Conservation (phyloP, 1,140 invertebrate genomes). For the Penaeus chinensis region DNA sequence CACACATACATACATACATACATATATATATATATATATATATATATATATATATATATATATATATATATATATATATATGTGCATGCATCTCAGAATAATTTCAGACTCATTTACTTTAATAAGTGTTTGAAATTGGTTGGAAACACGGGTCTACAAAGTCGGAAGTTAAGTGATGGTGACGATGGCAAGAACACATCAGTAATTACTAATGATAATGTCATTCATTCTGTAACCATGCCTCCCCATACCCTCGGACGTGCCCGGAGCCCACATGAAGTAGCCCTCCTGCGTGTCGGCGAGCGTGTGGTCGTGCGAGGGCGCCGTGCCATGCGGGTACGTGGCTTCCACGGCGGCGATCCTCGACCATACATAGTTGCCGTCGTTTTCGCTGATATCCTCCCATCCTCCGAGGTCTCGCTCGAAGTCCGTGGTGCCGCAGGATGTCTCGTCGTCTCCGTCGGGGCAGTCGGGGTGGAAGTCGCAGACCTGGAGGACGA, state of each 20-base stretch:
- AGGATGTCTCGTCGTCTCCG: slow-evolving; percentile 23
- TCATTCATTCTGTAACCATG: neutral
- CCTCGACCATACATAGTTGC: neutral
- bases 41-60: no score
- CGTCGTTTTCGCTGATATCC: neutral
- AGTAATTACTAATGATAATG: neutral
- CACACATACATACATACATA: no score
- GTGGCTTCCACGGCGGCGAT: neutral
- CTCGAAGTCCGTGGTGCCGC: slow-evolving; percentile 23
- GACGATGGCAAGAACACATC: neutral
- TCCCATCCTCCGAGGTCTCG: neutral
- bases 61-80: no score
- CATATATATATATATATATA: no score
- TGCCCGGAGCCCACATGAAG: neutral
- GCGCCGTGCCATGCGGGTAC: slow-evolving; percentile 10
- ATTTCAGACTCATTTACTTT: no score
- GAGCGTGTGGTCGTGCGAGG: slow-evolving; percentile 2
- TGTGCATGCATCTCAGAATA: no score
- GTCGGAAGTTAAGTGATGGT: neutral
- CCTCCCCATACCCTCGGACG: neutral
- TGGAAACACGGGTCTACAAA: no score
- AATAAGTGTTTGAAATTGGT: no score
- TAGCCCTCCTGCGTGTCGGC: neutral
- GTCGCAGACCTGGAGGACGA: no score
- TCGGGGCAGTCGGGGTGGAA: slow-evolving; percentile 11